Base-by-base conservation (phyloP, 2,797 vertebrate genomes). In the Poliocrania exsul region DNA sequence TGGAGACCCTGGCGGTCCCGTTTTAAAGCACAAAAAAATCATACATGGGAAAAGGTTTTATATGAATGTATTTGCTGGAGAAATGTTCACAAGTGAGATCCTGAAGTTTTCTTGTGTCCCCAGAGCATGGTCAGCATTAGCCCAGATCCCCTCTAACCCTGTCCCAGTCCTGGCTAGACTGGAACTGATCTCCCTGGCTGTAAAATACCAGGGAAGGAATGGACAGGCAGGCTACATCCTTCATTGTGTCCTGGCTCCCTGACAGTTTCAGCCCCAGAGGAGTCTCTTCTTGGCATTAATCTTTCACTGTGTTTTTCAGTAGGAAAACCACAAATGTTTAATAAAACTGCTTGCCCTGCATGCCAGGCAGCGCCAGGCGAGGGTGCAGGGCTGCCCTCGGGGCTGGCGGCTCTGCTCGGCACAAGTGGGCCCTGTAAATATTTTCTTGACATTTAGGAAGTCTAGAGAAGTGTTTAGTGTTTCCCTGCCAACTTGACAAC, bases 291-390 rank as follows among this genome's bases (percentile, higher is more conserved):
- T 91, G 92, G 87, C 93, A 94, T 72, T 93, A 70, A 71, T 87
- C 86, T 86, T 85, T 72, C 19, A 1, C 61, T 85, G 81, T 20
- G 18, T 80, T 95, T 95, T 95, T 94, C 60, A 91, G 64, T 67
- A 94, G 92, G 84, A 96, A 95, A 95, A 85, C 93, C 94, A 3
- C 93, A 93, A 86, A 81, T 69, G 84, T 95, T 94, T 92, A 83
- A 92, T 86, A 51, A 74, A 91, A 89, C 5, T 2, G 46, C 4
- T 50, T 40, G 84, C 82, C 75, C 53, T 33, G 40, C 18, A 0
- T 89, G 92, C 84, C 90, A 93, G 84, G 64, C 86, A 69, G 94
- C 9, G 26, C 81, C 4, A 0, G 84, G 23, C 1, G 1, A 77
- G 64, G 10, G 10, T 88, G 74, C 0, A 0, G 60, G 64, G 19